Percentiles rank a stretch among this genome's conserved stretches.
phyloP scores from a whole-genome alignment of 2,113 vertebrate genomes.

The Pelecanoides urinatrix region DNA sequence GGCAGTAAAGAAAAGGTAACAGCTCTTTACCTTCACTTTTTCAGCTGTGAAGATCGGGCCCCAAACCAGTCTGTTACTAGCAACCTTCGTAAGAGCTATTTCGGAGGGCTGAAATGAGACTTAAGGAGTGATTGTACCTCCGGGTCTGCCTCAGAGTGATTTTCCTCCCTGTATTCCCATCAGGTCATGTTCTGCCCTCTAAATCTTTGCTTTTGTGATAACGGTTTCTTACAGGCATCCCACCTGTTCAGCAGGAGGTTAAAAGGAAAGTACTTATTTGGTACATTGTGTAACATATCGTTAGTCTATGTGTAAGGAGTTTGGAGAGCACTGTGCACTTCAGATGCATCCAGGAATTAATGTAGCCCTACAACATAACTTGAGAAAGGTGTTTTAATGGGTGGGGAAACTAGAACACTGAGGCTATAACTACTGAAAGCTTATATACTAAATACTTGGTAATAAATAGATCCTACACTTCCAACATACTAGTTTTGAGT shows the following conservation, averaged over 20 bases:
- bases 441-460: neutral
- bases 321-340: neutral
- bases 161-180: neutral
- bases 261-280: neutral
- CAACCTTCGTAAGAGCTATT: neutral
- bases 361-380: neutral
- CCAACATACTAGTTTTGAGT: neutral
- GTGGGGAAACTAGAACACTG: neutral
- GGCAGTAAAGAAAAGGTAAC: neutral
- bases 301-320: neutral
- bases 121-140: neutral
- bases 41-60: neutral
- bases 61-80: neutral
- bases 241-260: neutral
- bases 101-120: neutral
- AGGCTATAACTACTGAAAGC: neutral
- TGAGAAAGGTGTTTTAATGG: neutral
- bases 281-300: neutral
- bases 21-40: neutral
- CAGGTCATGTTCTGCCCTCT: neutral
- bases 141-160: neutral
- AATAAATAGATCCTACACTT: neutral
- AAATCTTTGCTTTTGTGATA: neutral
- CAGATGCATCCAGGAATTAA: neutral
- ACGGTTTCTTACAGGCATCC: neutral